Conservation (phyloP, 2,888 invertebrate species). For the Leucophenga maculata region DNA sequence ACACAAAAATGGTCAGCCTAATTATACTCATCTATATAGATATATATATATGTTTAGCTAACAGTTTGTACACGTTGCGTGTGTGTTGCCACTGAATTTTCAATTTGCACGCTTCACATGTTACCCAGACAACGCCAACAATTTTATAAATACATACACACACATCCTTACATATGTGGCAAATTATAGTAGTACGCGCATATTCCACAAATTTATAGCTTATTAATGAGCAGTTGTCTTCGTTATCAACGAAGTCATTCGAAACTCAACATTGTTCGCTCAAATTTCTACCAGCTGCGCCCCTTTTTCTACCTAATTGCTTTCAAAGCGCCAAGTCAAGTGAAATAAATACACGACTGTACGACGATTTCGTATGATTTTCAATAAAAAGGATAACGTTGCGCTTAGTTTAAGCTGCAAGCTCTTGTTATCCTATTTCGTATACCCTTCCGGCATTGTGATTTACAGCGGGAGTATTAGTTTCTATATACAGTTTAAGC, state of each 20-base stretch:
- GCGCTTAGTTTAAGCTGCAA: too few relatives aligned
- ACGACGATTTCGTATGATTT: background rate
- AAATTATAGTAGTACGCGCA: background rate
- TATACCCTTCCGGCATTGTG: too few relatives aligned
- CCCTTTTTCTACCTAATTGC: background rate
- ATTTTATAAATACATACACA: background rate
- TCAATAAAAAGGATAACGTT: background rate
- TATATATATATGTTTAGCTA: conserved; percentile 35
- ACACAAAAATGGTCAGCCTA: too few relatives aligned
- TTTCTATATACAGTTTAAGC: too few relatives aligned
- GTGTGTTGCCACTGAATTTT: conserved; percentile 53
- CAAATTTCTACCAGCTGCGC: background rate
- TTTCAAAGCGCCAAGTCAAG: background rate
- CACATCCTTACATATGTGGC: background rate
- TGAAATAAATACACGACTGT: background rate
- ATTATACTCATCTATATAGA: too few relatives aligned
- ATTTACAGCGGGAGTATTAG: too few relatives aligned
- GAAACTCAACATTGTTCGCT: background rate
- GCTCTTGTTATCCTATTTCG: too few relatives aligned
- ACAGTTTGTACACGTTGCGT: conserved; percentile 50
- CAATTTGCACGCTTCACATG: conserved; percentile 52
- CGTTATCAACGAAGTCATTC: background rate
- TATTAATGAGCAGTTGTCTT: conserved; percentile 45
- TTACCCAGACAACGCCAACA: conserved; percentile 21
- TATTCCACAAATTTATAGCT: conserved; percentile 49